Evolutionary conservation across 2,797 vertebrate genomes (phyloP).

Genomic region (Oreortyx pictus): DNA sequence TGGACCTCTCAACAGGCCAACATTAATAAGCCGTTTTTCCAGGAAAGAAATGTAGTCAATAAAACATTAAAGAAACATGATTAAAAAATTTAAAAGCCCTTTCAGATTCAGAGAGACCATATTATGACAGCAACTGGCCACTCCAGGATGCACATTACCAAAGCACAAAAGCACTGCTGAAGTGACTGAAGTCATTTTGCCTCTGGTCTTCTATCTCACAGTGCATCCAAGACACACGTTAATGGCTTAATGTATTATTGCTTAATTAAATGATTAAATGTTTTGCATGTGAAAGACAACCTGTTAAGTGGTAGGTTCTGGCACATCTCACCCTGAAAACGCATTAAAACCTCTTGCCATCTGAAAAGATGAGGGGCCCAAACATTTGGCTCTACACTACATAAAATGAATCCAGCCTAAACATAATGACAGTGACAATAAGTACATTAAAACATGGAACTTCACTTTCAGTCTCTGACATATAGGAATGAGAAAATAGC

Average conservation of each 20-base stretch:
- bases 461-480: not conserved
- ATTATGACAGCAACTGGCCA: not conserved
- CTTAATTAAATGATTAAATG: constrained; percentile 55
- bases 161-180: constrained; percentile 29
- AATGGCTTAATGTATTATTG: constrained; percentile 3
- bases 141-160: constrained; percentile 30
- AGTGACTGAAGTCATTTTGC: constrained; percentile 11
- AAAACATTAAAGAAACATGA: not conserved
- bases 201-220: not conserved
- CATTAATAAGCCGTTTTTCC: constrained; percentile 25
- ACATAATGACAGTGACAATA: not conserved
- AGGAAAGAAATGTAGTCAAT: not conserved
- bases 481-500: not conserved
- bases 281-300: constrained; percentile 20
- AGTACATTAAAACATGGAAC: not conserved
- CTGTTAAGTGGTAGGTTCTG: constrained; percentile 32
- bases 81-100: constrained; percentile 28
- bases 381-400: not conserved
- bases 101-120: not conserved
- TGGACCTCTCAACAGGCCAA: not conserved
- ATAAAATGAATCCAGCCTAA: not conserved
- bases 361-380: not conserved
- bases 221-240: not conserved
- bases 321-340: not conserved
- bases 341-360: constrained; percentile 40